Conservation (phyloP, 2,797 vertebrate species). For the Melanotaenia maccullochi region DNA sequence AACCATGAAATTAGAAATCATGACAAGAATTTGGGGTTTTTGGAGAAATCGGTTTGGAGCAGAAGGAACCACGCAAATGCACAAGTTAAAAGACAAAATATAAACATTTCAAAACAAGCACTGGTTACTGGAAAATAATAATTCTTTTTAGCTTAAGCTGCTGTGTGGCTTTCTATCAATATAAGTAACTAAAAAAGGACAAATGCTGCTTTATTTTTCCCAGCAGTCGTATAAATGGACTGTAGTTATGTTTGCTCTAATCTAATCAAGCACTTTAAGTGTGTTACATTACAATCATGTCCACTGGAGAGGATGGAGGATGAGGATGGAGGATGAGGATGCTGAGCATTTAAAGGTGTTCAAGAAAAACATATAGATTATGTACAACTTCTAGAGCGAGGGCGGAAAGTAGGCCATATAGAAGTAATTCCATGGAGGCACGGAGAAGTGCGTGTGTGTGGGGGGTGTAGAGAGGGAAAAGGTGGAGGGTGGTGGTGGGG, state of each 20-base stretch:
- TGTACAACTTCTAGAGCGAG: conserved; percentile 67
- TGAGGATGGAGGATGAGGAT: conserved; percentile 43
- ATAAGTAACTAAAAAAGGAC: neutral
- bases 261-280: neutral
- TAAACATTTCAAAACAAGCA: neutral
- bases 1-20: conserved; percentile 42
- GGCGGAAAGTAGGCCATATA: conserved; percentile 82
- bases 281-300: neutral
- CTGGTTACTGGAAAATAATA: neutral
- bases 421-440: conserved; percentile 79
- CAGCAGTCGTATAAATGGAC: neutral
- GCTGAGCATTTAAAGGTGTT: conserved; percentile 57
- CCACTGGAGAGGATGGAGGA: conserved; percentile 25
- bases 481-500: conserved; percentile 11
- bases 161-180: neutral
- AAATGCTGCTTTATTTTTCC: neutral
- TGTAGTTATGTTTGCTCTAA: neutral
- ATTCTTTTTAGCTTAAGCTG: neutral
- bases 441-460: conserved; percentile 39
- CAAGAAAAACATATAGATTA: conserved; percentile 64
- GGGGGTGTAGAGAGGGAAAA: conserved; percentile 29
- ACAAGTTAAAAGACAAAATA: neutral
- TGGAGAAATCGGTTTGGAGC: neutral
- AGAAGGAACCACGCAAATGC: neutral
- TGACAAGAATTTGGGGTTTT: neutral